Base-by-base conservation (phyloP, 2,888 invertebrate species). In the Oscheius onirici region DNA sequence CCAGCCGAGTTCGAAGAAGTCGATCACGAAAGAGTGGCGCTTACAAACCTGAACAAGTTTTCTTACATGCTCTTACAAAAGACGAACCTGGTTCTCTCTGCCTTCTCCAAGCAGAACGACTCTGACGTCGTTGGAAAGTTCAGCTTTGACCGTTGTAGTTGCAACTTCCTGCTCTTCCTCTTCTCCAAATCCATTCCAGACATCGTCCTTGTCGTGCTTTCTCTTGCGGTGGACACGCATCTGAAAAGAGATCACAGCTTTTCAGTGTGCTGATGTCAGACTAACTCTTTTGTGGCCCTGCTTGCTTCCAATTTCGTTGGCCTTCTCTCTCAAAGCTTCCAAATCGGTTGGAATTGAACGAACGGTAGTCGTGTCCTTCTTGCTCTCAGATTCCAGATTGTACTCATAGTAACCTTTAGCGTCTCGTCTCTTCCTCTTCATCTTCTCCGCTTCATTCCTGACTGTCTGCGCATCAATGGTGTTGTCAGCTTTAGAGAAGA, bases 121-220 rank as follows among this genome's bases (percentile, higher is more conserved):
- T 65, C 79, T 28, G 3, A 79, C 76, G 43, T 79, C 76, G 69
- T 79, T 79, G 15, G 69, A 73, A 60, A 70, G 34, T 22, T 57
- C 44, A 20, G 17, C 43, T 20, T 57, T 49, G 10, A 20, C 20
- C 3, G 44, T 65, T 1, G 22, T 41, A 8, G 17, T 46, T 13
- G 34, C 15, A 8, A 17, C 10, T 24, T 66, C 71, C 15, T 66
- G 66, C 22, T 11, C 8, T n/a, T 66, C 66, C 3, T 22, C 51
- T 17, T 74, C 74, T 17, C 79, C 79, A 43, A 79, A 79, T 28
- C 79, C 79, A 26, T 73, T 66, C 79, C 79, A 79, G 26, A 79
- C 69, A 44, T 79, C 77, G 60, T 76, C 55, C 34, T 51, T 46
- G 69, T 63, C 68, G 71, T 58, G 65, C 54, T 71, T 51, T 71